These are phyloP conservation scores for Pterostichus madidus DNA, from an alignment of 2,888 invertebrate species.

Conservation along the genomic window DNA sequence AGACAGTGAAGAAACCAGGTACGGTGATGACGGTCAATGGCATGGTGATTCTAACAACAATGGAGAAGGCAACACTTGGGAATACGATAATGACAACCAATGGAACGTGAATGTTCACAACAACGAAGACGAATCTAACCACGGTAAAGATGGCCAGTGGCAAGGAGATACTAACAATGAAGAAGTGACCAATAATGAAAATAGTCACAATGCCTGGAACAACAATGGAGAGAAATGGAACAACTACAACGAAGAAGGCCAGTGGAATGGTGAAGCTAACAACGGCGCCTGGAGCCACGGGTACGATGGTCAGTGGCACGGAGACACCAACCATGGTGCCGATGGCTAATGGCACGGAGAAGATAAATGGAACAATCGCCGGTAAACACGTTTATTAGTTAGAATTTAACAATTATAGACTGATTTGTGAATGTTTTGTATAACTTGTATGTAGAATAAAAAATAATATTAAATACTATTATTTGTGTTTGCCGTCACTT, in stretches of 20 bases:
- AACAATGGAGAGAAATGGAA: background rate
- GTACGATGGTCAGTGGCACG: background rate
- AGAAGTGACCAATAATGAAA: background rate
- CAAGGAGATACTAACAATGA: background rate
- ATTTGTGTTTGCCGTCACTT: no score
- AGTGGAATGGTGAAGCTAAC: background rate
- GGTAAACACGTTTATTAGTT: background rate
- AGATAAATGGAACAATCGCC: background rate
- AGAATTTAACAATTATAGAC: background rate
- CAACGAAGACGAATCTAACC: background rate
- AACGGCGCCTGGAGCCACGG: no score
- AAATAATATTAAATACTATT: no score
- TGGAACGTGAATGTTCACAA: background rate
- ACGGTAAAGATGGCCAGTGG: background rate
- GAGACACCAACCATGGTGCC: constrained; percentile 11
- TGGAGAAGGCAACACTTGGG: background rate
- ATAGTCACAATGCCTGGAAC: background rate
- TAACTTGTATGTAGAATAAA: no score
- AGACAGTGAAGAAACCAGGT: background rate
- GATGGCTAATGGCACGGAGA: constrained; percentile 22
- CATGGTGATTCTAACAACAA: background rate
- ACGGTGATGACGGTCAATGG: constrained; percentile 1
- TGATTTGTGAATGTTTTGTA: background rate
- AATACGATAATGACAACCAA: background rate
- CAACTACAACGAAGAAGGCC: background rate